Percentiles rank a stretch among this genome's conserved stretches.
Conservation (phyloP, 2,113 vertebrate species). For the Xenopus borealis region DNA sequence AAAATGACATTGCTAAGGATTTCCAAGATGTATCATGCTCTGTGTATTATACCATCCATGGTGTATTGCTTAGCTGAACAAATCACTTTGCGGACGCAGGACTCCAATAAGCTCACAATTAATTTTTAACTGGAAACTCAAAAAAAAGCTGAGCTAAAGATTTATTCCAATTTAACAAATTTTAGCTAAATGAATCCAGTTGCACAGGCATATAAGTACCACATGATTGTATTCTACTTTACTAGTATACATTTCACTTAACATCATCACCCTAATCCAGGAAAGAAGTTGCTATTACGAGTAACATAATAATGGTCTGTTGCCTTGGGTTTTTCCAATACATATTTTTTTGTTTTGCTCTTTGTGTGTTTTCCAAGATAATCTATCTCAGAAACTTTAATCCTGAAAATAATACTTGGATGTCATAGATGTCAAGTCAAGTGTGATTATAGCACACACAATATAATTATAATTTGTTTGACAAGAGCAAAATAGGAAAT, state of each 20-base stretch:
- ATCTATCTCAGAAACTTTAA: not conserved
- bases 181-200: no score
- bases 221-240: no score
- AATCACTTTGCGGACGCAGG: no score
- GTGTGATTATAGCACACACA: not conserved
- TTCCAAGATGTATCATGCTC: no score
- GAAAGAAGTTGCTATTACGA: conserved; percentile 5
- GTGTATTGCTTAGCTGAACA: no score
- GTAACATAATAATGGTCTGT: not conserved
- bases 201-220: no score
- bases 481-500: conserved; percentile 6
- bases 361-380: conserved; percentile 24
- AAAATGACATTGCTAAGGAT: no score
- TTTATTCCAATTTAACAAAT: no score
- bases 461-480: conserved; percentile 28
- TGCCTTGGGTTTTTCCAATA: conserved; percentile 8
- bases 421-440: conserved; percentile 16
- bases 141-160: no score
- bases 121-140: no score
- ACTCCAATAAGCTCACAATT: no score
- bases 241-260: not conserved
- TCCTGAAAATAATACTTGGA: conserved; percentile 15
- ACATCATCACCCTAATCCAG: not conserved
- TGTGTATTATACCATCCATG: no score
- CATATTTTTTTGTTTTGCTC: conserved; percentile 19